These are phyloP conservation scores for Ctena decussata DNA, from an alignment of 2,888 invertebrate genomes.

Conservation along the genomic window DNA sequence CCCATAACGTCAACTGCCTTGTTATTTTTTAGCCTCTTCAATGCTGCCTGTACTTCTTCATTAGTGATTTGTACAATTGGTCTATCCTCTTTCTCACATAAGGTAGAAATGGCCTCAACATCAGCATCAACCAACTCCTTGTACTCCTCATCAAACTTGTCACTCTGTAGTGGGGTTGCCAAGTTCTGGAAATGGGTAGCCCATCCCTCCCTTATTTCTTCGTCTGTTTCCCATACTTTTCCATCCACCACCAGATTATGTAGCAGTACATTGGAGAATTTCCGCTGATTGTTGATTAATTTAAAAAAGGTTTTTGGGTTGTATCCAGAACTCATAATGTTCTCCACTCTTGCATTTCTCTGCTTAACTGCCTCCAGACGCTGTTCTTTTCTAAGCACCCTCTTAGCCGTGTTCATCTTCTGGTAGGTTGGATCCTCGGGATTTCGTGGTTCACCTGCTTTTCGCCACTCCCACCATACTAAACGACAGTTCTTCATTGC, in stretches of 20 bases:
- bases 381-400: not conserved
- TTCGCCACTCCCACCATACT: not conserved
- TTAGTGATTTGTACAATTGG: not conserved
- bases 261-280: not conserved
- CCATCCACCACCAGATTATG: not conserved
- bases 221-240: not conserved
- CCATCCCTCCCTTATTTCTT: not conserved
- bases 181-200: not conserved
- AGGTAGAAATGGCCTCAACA: not conserved
- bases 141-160: not conserved
- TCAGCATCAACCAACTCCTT: not conserved
- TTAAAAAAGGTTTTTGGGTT: slow-evolving; percentile 1
- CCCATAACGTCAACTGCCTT: not conserved
- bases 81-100: not conserved
- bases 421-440: not conserved
- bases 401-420: not conserved
- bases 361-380: not conserved
- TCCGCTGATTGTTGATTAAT: not conserved
- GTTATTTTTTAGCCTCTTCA: not conserved
- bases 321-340: not conserved
- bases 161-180: not conserved
- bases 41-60: not conserved
- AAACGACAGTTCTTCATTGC: not conserved
- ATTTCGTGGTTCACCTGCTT: not conserved
- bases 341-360: not conserved